Evolutionary conservation across 2,797 vertebrate species (phyloP).

Genomic region (Vespertilio murinus): DNA sequence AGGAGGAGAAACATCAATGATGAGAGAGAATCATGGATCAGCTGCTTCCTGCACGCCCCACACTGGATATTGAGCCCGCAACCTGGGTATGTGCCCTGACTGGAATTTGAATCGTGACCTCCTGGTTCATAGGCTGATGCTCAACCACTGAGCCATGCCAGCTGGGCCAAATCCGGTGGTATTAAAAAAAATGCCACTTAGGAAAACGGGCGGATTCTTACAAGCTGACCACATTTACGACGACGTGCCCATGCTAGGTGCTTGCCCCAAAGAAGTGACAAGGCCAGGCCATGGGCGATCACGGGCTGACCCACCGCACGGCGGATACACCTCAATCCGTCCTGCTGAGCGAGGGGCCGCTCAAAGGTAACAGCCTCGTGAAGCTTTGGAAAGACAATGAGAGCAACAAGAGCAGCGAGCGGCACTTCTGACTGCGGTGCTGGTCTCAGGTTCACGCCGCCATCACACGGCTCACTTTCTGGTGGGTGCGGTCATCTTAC

Average conservation of each 20-base stretch:
- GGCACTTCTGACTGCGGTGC: no score
- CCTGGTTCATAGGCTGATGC: no score
- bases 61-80: no score
- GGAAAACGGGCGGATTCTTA: background rate
- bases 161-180: no score
- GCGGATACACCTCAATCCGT: background rate
- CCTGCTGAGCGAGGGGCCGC: background rate
- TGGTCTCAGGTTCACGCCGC: background rate
- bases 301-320: background rate
- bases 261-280: no score
- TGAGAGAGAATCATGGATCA: no score
- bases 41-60: no score
- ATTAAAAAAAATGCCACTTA: background rate
- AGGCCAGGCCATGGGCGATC: fast-evolving
- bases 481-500: fast-evolving
- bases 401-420: background rate
- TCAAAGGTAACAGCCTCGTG: background rate
- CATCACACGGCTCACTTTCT: fast-evolving
- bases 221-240: background rate
- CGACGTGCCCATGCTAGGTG: background rate
- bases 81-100: no score
- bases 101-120: no score
- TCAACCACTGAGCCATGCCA: no score
- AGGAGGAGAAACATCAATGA: no score
- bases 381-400: background rate